Evolutionary conservation across 2,888 invertebrate species (phyloP), one percentile per base, ranked within the genome.

Genomic region (Aspidiotus destructor): DNA sequence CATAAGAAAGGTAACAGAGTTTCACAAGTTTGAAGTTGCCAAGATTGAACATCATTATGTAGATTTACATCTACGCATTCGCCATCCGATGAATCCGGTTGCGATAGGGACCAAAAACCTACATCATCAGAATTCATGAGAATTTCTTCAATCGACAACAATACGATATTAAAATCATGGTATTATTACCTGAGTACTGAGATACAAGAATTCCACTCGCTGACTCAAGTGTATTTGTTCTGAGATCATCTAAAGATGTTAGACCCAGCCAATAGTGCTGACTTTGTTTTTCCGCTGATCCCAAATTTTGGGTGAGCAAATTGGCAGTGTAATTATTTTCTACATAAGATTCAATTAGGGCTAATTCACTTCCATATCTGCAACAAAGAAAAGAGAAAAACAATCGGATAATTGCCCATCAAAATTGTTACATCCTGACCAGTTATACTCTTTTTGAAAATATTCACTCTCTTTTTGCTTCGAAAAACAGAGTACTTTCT

Each of bases 1-100:
- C 97, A 97, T 85, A 96, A 89, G 78, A 97, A 97, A 41, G 95
- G 95, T 74, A 95, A 81, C 63, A 97, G 82, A 68, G 90, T 88
- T 81, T 96, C 96, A 78, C 97, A 97, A 42, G 94, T 93, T 68
- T 92, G 91, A 71, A 97, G 81, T 77, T 91, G 88, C 97, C 97
- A 97, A 70, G 92, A 92, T 79, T 94, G 93, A 71, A 81, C 83
- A 70, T 86, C 85, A 73, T 86, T 84, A 61, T 84, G 83, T 65
- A 85, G 80, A 15, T 81, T 80, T 2, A 89, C 90, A 73, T 91
- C 89, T 9, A 95, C 94, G 79, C 96, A 96, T 81, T 93, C 91
- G 62, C 96, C 96, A 41, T 86, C 84, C 73, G 83, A 82, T 15
- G 92, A 87, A 77, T 92, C 86, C 3, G 96, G 96, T 78, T 96